Evolutionary conservation across 2,888 invertebrate genomes (phyloP).

Genomic region (Hypena proboscidalis): DNA sequence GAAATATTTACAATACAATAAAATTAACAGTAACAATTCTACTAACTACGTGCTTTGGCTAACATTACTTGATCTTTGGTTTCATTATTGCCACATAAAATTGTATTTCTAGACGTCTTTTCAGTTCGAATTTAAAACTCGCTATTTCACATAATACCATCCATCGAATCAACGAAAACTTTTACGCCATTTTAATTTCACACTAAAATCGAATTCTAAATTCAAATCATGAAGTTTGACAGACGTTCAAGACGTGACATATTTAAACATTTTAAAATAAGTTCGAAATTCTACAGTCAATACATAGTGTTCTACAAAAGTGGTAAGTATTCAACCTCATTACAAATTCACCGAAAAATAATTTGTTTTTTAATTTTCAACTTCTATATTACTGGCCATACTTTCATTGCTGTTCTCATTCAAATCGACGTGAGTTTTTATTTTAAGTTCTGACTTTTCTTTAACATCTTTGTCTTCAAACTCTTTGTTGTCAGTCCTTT

Average conservation of each 20-base stretch:
- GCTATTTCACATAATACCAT: not conserved
- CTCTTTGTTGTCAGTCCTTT: constrained; percentile 54
- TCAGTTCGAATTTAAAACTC: constrained; percentile 2
- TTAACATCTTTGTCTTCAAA: constrained; percentile 59
- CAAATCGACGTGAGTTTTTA: constrained; percentile 59
- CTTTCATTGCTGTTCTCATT: constrained; percentile 81
- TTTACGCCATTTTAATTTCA: not conserved
- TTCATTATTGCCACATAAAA: constrained; percentile 38
- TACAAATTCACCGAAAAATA: constrained; percentile 7
- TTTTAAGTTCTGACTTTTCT: constrained; percentile 56
- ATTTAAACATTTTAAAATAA: constrained; percentile 19
- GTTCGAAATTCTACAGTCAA: constrained; percentile 25
- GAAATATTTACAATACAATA: constrained; percentile 71
- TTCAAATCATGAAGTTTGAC: constrained; percentile 7
- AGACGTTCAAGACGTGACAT: constrained; percentile 4
- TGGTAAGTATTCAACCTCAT: constrained; percentile 19
- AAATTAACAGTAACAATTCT: constrained; percentile 64
- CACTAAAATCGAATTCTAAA: constrained; percentile 4
- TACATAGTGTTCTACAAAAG: constrained; percentile 22
- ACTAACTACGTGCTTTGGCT: constrained; percentile 60
- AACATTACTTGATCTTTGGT: constrained; percentile 56
- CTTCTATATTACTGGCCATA: constrained; percentile 81
- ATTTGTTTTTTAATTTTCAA: constrained; percentile 72
- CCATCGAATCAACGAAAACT: not conserved
- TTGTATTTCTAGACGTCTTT: constrained; percentile 5